Evolutionary conservation across 2,888 invertebrate species (phyloP), one percentile per base, ranked within the genome.

Genomic region (Cosmorhoe ocellata): DNA sequence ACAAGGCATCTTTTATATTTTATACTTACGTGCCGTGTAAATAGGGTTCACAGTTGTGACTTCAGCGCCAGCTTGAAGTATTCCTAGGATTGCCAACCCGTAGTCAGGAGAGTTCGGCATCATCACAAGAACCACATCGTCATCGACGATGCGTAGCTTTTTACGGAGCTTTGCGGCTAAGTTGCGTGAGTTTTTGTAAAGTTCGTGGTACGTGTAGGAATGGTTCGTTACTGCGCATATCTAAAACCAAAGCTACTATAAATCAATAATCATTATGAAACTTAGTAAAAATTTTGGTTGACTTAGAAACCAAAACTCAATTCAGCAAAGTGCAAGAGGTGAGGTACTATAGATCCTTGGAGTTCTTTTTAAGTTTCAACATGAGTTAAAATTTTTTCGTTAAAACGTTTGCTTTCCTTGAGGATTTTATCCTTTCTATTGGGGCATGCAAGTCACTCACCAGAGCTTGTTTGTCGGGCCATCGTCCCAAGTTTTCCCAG

Each of bases 71-170:
- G 94, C 94, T 65, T 94, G 92, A 5, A 94, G 66, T 18, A 91
- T 82, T 0, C 94, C 95, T 28, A 94, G 69, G 1, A 91, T 69
- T 3, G 90, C 91, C 11, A 94, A 79, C 0, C 92, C 90, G 67
- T 91, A 94, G 72, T 96, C 95, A 0, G 95, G 95, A 13, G 92
- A 71, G 73, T 96, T 96, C 3, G 93, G 93, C 67, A 95, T 76
- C 60, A 94, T 91, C 13, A 95, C 60, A 2, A 93, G 94, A 1
- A 95, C 73, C 0, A 93, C 91, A 61, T 95, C 93, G 0, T 92
- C 91, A 40, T 91, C 87, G 24, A 73, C 77, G 1, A 95, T 72
- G 40, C 92, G 92, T 32, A 94, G 86, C 59, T 92, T 91, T 5
- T 85, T 84, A 39, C 93, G 90, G 40, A 95, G 81, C 53, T 91